Percentiles rank a stretch among this genome's conserved stretches.
These are phyloP conservation scores for Papio anubis DNA, from an alignment of 2,113 vertebrate species.

Conservation along the genomic window DNA sequence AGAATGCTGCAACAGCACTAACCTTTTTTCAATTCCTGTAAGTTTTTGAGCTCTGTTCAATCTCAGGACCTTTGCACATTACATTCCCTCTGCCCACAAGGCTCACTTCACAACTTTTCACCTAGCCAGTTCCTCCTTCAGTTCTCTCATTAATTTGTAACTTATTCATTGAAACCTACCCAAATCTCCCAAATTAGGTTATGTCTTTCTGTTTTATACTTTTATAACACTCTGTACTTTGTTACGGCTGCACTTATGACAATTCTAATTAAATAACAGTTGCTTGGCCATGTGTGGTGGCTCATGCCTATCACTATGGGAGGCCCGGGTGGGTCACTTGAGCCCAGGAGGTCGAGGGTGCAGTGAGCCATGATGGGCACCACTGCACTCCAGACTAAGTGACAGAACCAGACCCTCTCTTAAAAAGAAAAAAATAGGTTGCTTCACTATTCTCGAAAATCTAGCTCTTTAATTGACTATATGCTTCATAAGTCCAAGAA, in stretches of 20 bases:
- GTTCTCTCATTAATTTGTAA: conserved; percentile 15
- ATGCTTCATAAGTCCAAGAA: background rate
- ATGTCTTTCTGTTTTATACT: background rate
- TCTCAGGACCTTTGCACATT: background rate
- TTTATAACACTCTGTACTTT: background rate
- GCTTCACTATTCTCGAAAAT: background rate
- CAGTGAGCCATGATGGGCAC: no score
- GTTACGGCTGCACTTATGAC: background rate
- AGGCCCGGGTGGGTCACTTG: no score
- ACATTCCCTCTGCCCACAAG: background rate
- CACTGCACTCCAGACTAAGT: no score
- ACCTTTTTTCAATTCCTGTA: background rate
- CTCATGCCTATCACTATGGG: no score
- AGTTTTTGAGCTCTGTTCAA: background rate
- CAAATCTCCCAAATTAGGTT: background rate
- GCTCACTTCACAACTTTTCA: background rate
- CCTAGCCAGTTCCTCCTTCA: background rate
- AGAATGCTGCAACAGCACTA: background rate
- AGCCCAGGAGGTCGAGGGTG: no score
- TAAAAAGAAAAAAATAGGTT: no score
- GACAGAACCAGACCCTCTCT: no score
- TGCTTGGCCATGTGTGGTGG: background rate
- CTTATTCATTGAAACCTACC: background rate
- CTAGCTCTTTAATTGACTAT: background rate
- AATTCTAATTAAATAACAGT: background rate